These are phyloP conservation scores for Onychomys arenicola DNA, from an alignment of 2,797 vertebrate genomes.

Conservation along the genomic window DNA sequence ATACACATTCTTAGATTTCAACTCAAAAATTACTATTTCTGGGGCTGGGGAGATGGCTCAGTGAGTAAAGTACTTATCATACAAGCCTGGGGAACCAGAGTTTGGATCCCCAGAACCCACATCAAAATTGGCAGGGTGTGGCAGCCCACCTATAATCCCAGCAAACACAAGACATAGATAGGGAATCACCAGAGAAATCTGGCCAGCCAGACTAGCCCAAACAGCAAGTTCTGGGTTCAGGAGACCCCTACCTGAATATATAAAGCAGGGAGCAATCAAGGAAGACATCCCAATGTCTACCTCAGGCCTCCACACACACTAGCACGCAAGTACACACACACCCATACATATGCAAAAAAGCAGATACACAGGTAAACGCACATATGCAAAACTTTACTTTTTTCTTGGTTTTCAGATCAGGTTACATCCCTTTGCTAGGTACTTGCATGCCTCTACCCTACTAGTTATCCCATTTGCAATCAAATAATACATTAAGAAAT, in stretches of 20 bases:
- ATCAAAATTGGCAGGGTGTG: not conserved
- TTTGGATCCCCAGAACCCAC: not conserved
- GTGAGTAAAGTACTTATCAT: not conserved
- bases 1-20: not conserved
- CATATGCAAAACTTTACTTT: not conserved
- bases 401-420: not conserved
- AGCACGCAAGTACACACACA: not conserved
- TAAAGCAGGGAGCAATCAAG: no score
- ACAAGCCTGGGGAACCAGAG: not conserved
- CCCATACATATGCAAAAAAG: not conserved
- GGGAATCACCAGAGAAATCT: not conserved
- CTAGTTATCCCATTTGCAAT: not conserved
- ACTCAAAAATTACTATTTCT: not conserved
- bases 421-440: not conserved
- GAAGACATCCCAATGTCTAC: not conserved
- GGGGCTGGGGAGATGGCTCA: not conserved
- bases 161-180: not conserved
- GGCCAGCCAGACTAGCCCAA: not conserved
- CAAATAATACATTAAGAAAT: slow-evolving; percentile 56
- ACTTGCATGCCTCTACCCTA: not conserved
- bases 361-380: not conserved
- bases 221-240: not conserved
- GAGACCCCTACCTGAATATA: not conserved
- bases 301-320: not conserved
- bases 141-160: not conserved